phyloP scores from a whole-genome alignment of 2,888 invertebrate species.

The Cosmia pyralina region DNA sequence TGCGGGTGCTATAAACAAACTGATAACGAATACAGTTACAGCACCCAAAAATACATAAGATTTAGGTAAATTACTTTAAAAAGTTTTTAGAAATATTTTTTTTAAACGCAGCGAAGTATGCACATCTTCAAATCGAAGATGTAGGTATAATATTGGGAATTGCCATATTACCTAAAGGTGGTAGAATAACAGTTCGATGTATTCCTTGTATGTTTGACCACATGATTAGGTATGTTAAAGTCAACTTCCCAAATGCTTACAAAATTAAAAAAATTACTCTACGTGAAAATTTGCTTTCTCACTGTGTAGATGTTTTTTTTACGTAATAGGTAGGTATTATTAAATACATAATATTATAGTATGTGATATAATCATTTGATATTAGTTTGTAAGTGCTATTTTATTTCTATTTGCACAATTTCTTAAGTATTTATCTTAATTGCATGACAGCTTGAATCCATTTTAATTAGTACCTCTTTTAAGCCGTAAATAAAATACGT shows the following conservation, averaged over 20 bases:
- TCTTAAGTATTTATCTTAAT: slow-evolving; percentile 1
- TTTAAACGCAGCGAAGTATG: not conserved
- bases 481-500: slow-evolving; percentile 4
- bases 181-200: not conserved
- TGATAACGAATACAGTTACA: too few relatives aligned
- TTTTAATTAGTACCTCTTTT: slow-evolving; percentile 38
- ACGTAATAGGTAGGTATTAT: slow-evolving; percentile 7
- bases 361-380: slow-evolving; percentile 23
- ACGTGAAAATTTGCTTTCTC: not conserved
- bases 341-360: slow-evolving; percentile 7
- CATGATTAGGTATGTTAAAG: not conserved
- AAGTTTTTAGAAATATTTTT: too few relatives aligned
- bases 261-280: not conserved
- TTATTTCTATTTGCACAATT: not conserved
- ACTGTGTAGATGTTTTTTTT: not conserved
- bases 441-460: slow-evolving; percentile 14
- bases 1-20: too few relatives aligned
- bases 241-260: not conserved
- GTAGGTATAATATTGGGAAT: not conserved
- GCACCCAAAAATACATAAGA: too few relatives aligned
- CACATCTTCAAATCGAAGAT: not conserved
- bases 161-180: not conserved
- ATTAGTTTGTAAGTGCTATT: slow-evolving; percentile 5
- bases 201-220: not conserved
- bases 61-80: too few relatives aligned